Conservation (phyloP, 2,888 invertebrate genomes). For the Aspidiotus rigidus region DNA sequence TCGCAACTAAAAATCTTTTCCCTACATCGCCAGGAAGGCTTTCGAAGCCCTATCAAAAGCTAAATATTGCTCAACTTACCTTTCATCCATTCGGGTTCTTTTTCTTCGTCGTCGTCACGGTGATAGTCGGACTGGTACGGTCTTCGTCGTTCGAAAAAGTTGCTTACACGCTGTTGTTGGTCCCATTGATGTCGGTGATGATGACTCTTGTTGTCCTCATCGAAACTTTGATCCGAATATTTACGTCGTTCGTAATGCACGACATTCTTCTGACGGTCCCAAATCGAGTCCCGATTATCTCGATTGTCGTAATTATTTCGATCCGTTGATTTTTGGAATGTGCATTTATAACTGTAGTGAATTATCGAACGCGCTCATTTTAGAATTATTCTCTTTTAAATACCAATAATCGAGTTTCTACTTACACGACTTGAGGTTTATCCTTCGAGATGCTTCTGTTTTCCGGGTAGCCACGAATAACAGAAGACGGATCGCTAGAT, state of each 20-base stretch:
- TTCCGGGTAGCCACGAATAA: constrained; percentile 24
- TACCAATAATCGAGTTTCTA: neutral
- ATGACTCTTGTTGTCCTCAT: neutral
- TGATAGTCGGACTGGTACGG: constrained; percentile 9
- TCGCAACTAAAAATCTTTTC: too few relatives aligned
- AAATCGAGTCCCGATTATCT: neutral
- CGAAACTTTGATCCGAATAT: constrained; percentile 1
- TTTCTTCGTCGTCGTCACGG: constrained; percentile 27
- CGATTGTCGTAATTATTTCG: neutral
- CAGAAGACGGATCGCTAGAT: constrained; percentile 19
- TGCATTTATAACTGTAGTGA: constrained; percentile 11
- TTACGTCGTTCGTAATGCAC: constrained; percentile 6
- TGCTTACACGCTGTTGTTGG: constrained; percentile 1
- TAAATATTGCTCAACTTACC: constrained; percentile 13
- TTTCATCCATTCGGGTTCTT: constrained; percentile 37
- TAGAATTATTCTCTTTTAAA: neutral
- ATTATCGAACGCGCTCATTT: neutral
- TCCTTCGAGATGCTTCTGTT: constrained; percentile 10
- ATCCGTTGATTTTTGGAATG: constrained; percentile 15
- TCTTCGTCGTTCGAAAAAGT: constrained; percentile 22
- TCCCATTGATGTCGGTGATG: constrained; percentile 10
- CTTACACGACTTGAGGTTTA: constrained; percentile 21
- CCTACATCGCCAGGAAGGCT: too few relatives aligned
- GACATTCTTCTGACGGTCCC: neutral
- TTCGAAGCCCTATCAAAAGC: neutral